Evolutionary conservation across 1,140 invertebrate species (phyloP).

Genomic region (Hirudo medicinalis): DNA sequence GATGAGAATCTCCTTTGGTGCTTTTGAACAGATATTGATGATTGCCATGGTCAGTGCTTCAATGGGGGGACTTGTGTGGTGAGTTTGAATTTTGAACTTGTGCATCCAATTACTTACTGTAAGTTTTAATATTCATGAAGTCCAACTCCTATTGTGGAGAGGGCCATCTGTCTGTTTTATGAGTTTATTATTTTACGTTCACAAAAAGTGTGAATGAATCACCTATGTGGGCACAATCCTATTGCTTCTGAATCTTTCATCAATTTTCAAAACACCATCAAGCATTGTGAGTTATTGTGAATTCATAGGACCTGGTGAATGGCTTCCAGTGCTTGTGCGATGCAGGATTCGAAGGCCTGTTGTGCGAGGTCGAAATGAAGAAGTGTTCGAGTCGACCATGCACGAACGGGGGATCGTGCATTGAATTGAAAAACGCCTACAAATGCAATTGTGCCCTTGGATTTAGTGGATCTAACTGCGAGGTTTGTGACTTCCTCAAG

Average conservation of each 20-base stretch:
- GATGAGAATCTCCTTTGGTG: constrained; percentile 13
- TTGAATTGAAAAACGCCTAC: constrained; percentile 25
- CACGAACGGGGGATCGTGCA: constrained; percentile 30
- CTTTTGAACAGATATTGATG: constrained; percentile 32
- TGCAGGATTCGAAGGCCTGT: constrained; percentile 55
- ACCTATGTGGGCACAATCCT: too few relatives aligned
- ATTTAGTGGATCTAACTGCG: constrained; percentile 21
- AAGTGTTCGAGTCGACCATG: constrained; percentile 50
- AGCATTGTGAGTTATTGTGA: not conserved
- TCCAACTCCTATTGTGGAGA: too few relatives aligned
- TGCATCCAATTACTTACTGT: too few relatives aligned
- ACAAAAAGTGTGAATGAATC: too few relatives aligned
- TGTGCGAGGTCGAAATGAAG: constrained; percentile 22
- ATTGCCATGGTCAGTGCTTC: constrained; percentile 38
- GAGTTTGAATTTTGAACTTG: constrained; percentile 23
- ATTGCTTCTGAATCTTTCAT: too few relatives aligned
- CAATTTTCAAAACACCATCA: too few relatives aligned
- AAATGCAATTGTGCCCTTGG: constrained; percentile 18
- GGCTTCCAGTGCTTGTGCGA: constrained; percentile 56
- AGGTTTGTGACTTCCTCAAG: constrained; percentile 4
- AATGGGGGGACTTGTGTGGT: constrained; percentile 41
- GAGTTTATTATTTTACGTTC: too few relatives aligned
- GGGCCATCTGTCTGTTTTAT: too few relatives aligned
- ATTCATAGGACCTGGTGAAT: constrained; percentile 28
- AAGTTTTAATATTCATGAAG: not conserved